A percentile compares a stretch with the other conserved stretches of the same genome.
Conservation (phyloP, 2,888 invertebrate species). For the Neria commutata region DNA sequence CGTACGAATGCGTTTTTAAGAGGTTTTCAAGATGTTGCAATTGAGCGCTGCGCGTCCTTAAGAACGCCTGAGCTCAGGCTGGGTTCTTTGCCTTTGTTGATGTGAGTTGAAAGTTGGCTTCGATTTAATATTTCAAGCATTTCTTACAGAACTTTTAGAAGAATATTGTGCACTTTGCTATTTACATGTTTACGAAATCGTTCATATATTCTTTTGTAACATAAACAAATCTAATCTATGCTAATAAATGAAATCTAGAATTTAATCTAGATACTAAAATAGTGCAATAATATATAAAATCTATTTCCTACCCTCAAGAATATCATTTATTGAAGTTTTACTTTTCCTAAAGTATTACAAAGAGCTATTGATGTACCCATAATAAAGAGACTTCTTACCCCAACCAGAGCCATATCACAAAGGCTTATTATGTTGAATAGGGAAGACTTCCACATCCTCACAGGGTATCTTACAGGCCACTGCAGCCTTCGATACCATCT, state of each 20-base stretch:
- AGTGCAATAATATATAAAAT: no score
- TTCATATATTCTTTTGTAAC: background rate
- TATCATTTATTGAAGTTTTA: no score
- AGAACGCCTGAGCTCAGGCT: slow-evolving; percentile 29
- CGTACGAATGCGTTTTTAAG: slow-evolving; percentile 55
- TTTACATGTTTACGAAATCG: background rate
- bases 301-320: no score
- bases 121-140: no score
- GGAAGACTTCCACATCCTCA: background rate
- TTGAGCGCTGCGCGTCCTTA: no score
- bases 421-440: background rate
- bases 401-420: background rate
- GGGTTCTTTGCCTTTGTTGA: background rate
- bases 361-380: no score
- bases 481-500: no score
- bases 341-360: no score
- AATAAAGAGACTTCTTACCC: background rate
- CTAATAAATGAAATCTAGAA: no score
- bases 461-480: no score
- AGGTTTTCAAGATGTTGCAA: slow-evolving; percentile 25
- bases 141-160: background rate
- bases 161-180: background rate
- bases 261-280: no score
- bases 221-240: no score
- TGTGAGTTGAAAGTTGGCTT: background rate